Conservation (phyloP, 2,888 invertebrate species). For the Tryphoninae sp. region DNA sequence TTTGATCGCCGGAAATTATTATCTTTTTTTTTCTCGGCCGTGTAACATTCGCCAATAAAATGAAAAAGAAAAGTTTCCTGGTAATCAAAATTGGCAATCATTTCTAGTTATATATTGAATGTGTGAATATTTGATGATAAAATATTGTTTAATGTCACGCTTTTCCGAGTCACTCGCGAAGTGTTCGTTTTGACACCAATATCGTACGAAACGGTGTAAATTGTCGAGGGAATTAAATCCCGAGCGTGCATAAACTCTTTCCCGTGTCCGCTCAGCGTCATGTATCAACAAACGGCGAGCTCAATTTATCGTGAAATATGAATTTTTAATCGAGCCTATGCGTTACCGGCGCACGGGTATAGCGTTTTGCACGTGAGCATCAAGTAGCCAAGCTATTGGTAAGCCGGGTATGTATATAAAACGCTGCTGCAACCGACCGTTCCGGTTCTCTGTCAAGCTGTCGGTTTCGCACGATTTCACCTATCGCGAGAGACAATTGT, state of each 20-base stretch:
- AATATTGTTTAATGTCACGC: not conserved
- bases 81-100: no score
- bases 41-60: no score
- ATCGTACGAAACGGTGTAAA: conserved; percentile 7
- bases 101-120: no score
- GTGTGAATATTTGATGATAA: not conserved
- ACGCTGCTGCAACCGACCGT: not conserved
- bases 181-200: not conserved
- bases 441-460: conserved; percentile 29
- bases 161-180: not conserved
- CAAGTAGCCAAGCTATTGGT: no score
- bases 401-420: not conserved
- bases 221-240: conserved; percentile 40
- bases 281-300: not conserved
- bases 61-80: no score
- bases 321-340: conserved; percentile 52
- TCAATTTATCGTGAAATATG: conserved; percentile 58
- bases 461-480: conserved; percentile 37
- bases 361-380: conserved; percentile 7
- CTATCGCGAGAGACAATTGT: conserved; percentile 20
- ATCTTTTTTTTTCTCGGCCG: no score
- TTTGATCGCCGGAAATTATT: no score
- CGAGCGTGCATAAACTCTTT: not conserved
- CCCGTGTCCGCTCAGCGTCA: not conserved
- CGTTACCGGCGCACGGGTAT: not conserved